Conservation (phyloP, 2,797 vertebrate genomes). For the Tympanoctomys barrerae region DNA sequence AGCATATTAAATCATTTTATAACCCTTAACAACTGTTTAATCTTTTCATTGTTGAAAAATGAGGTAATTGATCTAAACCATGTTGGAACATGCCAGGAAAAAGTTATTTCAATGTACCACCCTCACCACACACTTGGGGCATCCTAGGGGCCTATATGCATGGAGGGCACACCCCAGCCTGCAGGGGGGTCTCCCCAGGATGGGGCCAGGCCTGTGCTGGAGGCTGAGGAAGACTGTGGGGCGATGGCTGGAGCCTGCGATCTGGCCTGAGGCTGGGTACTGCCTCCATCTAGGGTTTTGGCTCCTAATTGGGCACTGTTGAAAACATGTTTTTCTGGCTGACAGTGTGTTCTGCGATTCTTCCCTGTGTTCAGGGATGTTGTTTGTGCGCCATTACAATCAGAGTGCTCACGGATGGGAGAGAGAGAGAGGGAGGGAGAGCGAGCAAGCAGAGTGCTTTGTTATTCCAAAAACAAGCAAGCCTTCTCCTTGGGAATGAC, state of each 20-base stretch:
- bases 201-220: not conserved
- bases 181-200: not conserved
- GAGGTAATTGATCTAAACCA: conserved; percentile 85
- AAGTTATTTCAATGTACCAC: conserved; percentile 82
- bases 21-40: conserved; percentile 84
- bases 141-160: not conserved
- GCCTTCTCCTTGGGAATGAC: conserved; percentile 89
- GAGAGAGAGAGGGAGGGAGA: not conserved
- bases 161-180: not conserved
- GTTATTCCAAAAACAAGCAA: conserved; percentile 77
- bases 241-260: not conserved
- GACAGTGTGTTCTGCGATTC: conserved; percentile 33
- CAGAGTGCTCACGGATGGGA: not conserved
- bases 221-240: not conserved
- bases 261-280: not conserved
- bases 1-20: conserved; percentile 88
- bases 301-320: not conserved
- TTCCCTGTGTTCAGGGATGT: not conserved
- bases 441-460: not conserved
- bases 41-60: conserved; percentile 88
- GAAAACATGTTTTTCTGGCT: conserved; percentile 54
- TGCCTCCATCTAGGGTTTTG: conserved; percentile 36
- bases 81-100: conserved; percentile 83
- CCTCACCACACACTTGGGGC: conserved; percentile 56
- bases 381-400: not conserved